phyloP scores from a whole-genome alignment of 2,888 invertebrate genomes.

The Cepaea hortensis region DNA sequence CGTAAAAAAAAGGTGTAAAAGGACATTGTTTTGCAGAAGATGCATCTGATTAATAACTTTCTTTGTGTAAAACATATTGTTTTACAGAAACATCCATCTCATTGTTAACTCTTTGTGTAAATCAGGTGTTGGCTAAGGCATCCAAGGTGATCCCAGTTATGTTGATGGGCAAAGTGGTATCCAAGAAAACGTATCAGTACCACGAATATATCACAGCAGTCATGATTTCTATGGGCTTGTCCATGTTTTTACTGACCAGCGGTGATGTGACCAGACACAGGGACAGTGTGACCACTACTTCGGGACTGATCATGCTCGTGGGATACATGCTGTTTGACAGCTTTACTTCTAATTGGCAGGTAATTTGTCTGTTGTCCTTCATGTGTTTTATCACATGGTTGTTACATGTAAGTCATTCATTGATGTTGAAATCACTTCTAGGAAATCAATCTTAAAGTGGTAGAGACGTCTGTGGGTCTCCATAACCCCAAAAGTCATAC shows the following conservation, averaged over 20 bases:
- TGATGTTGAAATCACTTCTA: no score
- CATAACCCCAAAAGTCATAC: no score
- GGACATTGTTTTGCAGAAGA: no score
- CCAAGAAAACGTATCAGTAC: conserved; percentile 88
- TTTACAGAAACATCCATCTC: no score
- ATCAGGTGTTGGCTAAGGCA: conserved; percentile 87
- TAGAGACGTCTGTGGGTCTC: no score
- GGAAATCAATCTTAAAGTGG: no score
- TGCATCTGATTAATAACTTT: no score
- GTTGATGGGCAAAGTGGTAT: conserved; percentile 96
- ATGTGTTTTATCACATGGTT: background rate
- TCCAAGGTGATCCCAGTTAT: conserved; percentile 90
- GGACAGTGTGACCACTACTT: conserved; percentile 84
- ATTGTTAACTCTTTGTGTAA: background rate
- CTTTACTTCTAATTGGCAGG: conserved; percentile 98
- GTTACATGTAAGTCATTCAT: no score
- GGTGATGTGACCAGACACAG: conserved; percentile 80
- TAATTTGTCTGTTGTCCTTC: background rate
- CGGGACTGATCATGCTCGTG: conserved; percentile 90
- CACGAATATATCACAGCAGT: conserved; percentile 94
- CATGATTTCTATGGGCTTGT: conserved; percentile 93
- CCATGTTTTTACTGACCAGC: conserved; percentile 85
- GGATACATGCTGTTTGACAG: conserved; percentile 96
- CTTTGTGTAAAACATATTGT: no score
- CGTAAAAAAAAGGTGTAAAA: no score